Conservation (phyloP, 2,888 invertebrate species). For the Drosophila tanythrix region DNA sequence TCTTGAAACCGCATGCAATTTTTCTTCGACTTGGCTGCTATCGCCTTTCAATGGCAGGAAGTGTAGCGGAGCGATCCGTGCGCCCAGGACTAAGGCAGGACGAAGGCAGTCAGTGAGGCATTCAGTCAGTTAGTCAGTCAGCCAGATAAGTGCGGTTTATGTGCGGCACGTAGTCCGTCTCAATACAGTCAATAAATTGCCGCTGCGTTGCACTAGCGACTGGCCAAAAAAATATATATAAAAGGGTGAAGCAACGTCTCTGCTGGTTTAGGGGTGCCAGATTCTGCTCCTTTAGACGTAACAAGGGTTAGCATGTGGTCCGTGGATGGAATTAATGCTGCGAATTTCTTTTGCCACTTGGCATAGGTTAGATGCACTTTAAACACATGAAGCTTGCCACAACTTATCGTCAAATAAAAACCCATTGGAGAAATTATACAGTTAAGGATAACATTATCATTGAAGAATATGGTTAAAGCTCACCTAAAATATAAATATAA, state of each 20-base stretch:
- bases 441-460: not conserved
- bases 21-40: slow-evolving; percentile 71
- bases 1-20: slow-evolving; percentile 78
- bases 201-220: slow-evolving; percentile 64
- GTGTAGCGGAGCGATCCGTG: slow-evolving; percentile 23
- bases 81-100: slow-evolving; percentile 12
- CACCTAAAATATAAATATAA: not conserved
- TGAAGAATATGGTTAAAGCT: not conserved
- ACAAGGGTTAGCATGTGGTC: slow-evolving; percentile 49
- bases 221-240: slow-evolving; percentile 40
- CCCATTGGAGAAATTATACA: not conserved
- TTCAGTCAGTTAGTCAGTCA: slow-evolving; percentile 72
- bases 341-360: slow-evolving; percentile 49
- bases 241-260: not conserved
- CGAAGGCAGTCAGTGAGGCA: slow-evolving; percentile 27
- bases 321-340: slow-evolving; percentile 58
- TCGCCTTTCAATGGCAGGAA: slow-evolving; percentile 75
- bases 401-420: not conserved
- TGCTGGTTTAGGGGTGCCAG: not conserved
- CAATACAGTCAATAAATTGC: slow-evolving; percentile 79
- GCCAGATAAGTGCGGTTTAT: slow-evolving; percentile 80
- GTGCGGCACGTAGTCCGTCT: slow-evolving; percentile 77
- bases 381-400: slow-evolving; percentile 22
- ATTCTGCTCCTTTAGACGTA: not conserved
- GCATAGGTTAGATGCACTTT: slow-evolving; percentile 26